phyloP scores from a whole-genome alignment of 2,797 vertebrate species.

The Coccyzus lansbergi region DNA sequence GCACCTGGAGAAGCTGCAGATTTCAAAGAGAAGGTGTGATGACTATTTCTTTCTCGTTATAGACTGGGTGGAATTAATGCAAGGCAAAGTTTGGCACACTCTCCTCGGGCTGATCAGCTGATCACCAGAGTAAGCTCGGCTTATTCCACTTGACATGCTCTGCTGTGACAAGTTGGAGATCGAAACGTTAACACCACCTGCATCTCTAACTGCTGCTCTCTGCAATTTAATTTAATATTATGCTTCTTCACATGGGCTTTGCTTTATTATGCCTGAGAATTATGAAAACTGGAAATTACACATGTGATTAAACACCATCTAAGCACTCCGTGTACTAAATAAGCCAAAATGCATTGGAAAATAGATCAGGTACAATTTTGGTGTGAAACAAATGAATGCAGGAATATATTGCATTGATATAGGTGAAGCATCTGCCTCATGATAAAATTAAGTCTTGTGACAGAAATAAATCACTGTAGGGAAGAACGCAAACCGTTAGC shows the following conservation, averaged over 20 bases:
- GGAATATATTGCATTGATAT: constrained; percentile 73
- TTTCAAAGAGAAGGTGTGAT: not conserved
- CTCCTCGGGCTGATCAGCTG: constrained; percentile 75
- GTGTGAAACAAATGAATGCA: constrained; percentile 77
- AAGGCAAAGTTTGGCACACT: constrained; percentile 66
- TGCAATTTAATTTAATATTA: constrained; percentile 55
- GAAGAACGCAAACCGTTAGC: constrained; percentile 76
- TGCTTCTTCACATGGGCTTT: constrained; percentile 32
- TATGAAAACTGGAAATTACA: constrained; percentile 69
- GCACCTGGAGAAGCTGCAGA: not conserved
- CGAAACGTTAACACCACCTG: constrained; percentile 57
- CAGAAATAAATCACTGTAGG: constrained; percentile 82
- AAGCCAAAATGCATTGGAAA: constrained; percentile 62
- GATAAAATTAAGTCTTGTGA: constrained; percentile 85
- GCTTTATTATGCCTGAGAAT: constrained; percentile 63
- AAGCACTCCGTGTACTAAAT: constrained; percentile 64
- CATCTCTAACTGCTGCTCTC: constrained; percentile 13
- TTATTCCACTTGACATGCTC: constrained; percentile 82
- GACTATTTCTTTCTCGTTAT: not conserved
- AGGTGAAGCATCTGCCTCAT: constrained; percentile 80
- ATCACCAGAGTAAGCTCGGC: constrained; percentile 85
- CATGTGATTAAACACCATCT: constrained; percentile 70
- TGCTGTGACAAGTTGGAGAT: constrained; percentile 40
- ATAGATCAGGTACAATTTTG: constrained; percentile 77
- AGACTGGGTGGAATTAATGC: constrained; percentile 44